These are phyloP conservation scores for Sebastes minor DNA, from an alignment of 2,797 vertebrate species.

Conservation along the genomic window DNA sequence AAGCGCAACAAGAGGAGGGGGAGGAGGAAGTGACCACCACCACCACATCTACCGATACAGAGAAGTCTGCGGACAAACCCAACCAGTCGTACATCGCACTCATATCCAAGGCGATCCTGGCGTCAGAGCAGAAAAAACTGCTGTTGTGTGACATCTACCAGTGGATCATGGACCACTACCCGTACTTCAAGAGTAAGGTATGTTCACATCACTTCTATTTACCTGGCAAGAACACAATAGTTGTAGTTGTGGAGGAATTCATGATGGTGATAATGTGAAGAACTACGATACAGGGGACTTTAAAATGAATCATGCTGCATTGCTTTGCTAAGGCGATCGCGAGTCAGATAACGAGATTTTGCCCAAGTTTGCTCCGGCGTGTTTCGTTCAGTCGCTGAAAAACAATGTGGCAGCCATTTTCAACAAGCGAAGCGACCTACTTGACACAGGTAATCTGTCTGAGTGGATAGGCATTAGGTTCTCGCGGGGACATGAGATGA, in stretches of 20 bases:
- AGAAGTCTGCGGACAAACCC: constrained; percentile 79
- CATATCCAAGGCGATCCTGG: constrained; percentile 88
- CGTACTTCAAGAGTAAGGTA: constrained; percentile 90
- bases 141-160: constrained; percentile 89
- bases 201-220: not conserved
- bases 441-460: constrained; percentile 68
- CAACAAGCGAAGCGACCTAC: constrained; percentile 40
- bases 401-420: constrained; percentile 45
- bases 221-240: not conserved
- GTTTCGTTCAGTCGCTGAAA: not conserved
- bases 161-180: constrained; percentile 90
- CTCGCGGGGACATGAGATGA: constrained; percentile 63
- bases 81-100: constrained; percentile 87
- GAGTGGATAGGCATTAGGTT: constrained; percentile 66
- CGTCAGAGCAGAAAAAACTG: constrained; percentile 85
- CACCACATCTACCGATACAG: constrained; percentile 24
- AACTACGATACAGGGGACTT: not conserved
- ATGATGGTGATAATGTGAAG: not conserved
- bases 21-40: constrained; percentile 51
- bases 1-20: constrained; percentile 34
- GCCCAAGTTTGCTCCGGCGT: not conserved
- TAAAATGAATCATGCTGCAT: not conserved
- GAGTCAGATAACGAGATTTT: not conserved
- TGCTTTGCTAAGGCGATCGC: not conserved
- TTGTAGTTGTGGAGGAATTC: not conserved